Percentiles rank a stretch among this genome's conserved stretches.
These are phyloP conservation scores for Campylorhamphus procurvoides DNA, from an alignment of 2,113 vertebrate genomes.

Conservation along the genomic window DNA sequence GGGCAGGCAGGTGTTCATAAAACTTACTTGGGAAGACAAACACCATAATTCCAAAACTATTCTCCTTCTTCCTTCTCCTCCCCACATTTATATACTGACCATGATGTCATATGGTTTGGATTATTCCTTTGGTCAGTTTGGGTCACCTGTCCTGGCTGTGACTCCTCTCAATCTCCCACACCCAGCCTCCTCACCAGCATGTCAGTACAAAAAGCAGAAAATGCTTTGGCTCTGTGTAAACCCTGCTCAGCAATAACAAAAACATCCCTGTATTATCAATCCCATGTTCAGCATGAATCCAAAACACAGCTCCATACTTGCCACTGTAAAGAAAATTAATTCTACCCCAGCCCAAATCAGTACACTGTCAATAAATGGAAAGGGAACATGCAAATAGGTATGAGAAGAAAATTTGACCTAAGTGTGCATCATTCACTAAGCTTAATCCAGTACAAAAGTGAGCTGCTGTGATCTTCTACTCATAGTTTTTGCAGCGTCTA, in stretches of 20 bases:
- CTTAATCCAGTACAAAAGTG: not conserved
- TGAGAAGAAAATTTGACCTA: not conserved
- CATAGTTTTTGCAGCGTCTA: not conserved
- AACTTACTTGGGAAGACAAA: too few species aligned
- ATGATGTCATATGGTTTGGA: not conserved
- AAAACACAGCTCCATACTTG: not conserved
- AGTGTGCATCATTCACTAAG: not conserved
- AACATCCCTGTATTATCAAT: not conserved
- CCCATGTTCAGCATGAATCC: not conserved
- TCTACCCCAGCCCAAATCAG: not conserved
- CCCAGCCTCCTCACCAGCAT: accelerated
- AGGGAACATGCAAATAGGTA: accelerated
- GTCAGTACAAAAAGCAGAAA: not conserved
- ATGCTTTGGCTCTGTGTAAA: too few species aligned
- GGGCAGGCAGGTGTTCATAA: too few species aligned
- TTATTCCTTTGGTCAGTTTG: not conserved
- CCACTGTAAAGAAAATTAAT: not conserved
- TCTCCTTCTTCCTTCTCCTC: too few species aligned
- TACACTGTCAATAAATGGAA: not conserved
- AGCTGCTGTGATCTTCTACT: not conserved
- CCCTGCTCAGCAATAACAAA: not conserved
- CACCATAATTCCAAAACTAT: too few species aligned
- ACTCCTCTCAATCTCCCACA: not conserved
- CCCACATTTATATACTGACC: too few species aligned
- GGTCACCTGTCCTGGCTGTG: not conserved